Evolutionary conservation across 2,888 invertebrate species (phyloP), one percentile per base, ranked within the genome.

Genomic region (Amphipyra berbera): DNA sequence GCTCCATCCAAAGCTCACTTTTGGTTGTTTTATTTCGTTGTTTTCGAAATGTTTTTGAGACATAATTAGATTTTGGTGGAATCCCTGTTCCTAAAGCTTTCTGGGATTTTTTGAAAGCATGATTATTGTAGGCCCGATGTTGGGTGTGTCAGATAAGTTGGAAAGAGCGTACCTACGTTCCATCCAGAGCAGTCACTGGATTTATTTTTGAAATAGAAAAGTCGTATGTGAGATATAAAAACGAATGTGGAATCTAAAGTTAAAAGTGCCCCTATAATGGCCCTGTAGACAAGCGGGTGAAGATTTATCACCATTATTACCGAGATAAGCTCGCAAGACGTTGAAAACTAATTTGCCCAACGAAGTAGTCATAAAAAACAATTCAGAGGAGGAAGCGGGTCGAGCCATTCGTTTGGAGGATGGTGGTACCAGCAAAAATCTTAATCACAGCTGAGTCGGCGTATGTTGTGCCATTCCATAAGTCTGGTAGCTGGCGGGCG

Each of bases 371-470:
- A 69, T 68, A 72, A 78, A 79, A 64, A 66, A 57, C 59, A 59
- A 63, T 66, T 56, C 50, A 15, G 46, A 13, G 42, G 52, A 62
- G 57, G 46, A 61, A 72, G 57, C 61, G 58, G 58, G 55, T 57
- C 44, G 33, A 14, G 52, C 64, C 68, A 68, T 75, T 62, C 58
- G 76, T 75, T 69, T 49, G 33, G 52, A 30, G 63, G 70, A 73
- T 69, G 64, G 64, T 56, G 62, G 67, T 42, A 53, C 57, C 67
- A 53, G 82, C 81, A 82, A 81, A 87, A 88, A 87, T 88, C 87
- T 89, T 88, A 88, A 87, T 88, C 83, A 84, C 82, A 63, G 83
- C 82, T 78, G 85, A 87, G 79, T 84, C 82, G 68, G 79, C 78
- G 72, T 71, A 57, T 78, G 80, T 76, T 76, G 82, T 82, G 83